These are phyloP conservation scores for Crax fasciolata DNA, from an alignment of 2,797 vertebrate genomes.

Conservation along the genomic window DNA sequence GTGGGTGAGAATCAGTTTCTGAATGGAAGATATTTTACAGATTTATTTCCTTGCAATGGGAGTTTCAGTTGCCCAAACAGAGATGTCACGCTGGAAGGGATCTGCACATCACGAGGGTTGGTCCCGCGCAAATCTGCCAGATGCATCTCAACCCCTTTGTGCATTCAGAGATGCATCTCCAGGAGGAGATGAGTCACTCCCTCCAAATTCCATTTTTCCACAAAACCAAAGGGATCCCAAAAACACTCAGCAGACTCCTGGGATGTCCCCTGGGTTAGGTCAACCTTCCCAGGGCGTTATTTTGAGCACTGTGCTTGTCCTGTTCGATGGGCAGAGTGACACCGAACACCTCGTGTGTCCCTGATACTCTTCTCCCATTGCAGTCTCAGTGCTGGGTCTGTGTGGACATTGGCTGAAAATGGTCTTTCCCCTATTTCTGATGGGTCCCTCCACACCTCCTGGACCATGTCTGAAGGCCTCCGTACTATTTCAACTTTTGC, in stretches of 20 bases:
- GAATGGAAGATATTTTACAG: background rate
- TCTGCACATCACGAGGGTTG: accelerated
- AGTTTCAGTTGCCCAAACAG: background rate
- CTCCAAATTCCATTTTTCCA: background rate
- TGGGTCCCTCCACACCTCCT: background rate
- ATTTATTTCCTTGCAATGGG: background rate
- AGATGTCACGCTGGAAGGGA: background rate
- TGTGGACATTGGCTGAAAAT: background rate
- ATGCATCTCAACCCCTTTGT: background rate
- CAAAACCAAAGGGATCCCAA: background rate
- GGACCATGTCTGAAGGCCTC: background rate
- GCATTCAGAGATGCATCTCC: accelerated
- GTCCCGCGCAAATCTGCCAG: background rate
- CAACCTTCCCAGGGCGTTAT: background rate
- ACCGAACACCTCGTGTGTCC: accelerated
- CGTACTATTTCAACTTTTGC: background rate
- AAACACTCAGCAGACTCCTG: background rate
- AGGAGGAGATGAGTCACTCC: background rate
- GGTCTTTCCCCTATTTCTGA: background rate
- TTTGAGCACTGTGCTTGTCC: background rate
- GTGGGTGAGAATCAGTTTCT: background rate
- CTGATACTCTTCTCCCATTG: background rate
- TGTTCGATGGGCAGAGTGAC: background rate
- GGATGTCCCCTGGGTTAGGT: background rate
- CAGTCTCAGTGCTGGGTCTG: background rate